These are phyloP conservation scores for Prochilodus magdalenae DNA, from an alignment of 2,113 vertebrate species.

Conservation along the genomic window DNA sequence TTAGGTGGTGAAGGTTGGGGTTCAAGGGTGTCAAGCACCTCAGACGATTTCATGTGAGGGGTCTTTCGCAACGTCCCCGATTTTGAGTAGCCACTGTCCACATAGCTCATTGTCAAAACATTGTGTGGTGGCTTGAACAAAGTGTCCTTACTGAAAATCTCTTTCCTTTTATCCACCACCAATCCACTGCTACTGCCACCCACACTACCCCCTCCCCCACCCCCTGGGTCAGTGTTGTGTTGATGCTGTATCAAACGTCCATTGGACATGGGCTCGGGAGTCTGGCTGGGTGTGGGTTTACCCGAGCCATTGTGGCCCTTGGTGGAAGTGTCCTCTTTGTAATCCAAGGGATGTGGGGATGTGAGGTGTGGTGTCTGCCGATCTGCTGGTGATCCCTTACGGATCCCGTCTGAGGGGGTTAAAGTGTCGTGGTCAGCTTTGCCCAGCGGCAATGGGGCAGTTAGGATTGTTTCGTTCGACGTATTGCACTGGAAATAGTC, in stretches of 20 bases:
- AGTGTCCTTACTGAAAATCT: slow-evolving; percentile 99
- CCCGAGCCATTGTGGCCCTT: slow-evolving; percentile 81
- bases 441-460: slow-evolving; percentile 91
- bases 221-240: slow-evolving; percentile 84
- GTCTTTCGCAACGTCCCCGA: slow-evolving; percentile 91
- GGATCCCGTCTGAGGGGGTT: slow-evolving; percentile 89
- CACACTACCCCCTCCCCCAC: slow-evolving; percentile 74
- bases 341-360: slow-evolving; percentile 84
- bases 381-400: slow-evolving; percentile 88
- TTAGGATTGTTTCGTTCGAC: slow-evolving; percentile 95
- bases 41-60: slow-evolving; percentile 89
- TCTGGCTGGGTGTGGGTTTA: slow-evolving; percentile 80
- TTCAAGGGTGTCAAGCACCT: slow-evolving; percentile 89
- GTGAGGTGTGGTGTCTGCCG: slow-evolving; percentile 88
- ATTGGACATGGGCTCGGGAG: slow-evolving; percentile 84
- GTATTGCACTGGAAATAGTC: slow-evolving; percentile 99
- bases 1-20: slow-evolving; percentile 89
- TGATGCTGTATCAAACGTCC: slow-evolving; percentile 92
- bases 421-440: slow-evolving; percentile 92
- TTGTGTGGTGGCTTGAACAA: slow-evolving; percentile 97
- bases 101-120: slow-evolving; percentile 87
- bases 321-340: slow-evolving; percentile 87
- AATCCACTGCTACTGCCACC: slow-evolving; percentile 77
- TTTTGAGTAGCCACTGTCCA: slow-evolving; percentile 89
- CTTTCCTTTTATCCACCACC: slow-evolving; percentile 93